Evolutionary conservation across 2,113 vertebrate species (phyloP).

Genomic region (Gymnogyps californianus): DNA sequence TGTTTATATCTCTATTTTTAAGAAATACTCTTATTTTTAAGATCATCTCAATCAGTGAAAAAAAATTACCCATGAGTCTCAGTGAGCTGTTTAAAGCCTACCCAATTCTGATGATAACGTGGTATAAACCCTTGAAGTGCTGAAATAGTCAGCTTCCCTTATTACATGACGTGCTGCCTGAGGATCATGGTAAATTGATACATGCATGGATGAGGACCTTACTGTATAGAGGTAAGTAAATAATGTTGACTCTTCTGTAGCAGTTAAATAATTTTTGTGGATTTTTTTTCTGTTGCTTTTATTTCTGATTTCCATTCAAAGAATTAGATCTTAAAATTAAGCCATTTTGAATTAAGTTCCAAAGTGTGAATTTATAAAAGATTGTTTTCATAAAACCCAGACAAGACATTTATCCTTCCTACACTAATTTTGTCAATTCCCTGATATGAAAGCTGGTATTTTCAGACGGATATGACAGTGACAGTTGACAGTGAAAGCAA

Average conservation of each 20-base stretch:
- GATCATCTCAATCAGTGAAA: neutral
- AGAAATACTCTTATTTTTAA: neutral
- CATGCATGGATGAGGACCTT: neutral
- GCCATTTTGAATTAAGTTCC: neutral
- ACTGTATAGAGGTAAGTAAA: neutral
- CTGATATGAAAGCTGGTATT: neutral
- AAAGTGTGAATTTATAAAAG: neutral
- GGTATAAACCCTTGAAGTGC: neutral
- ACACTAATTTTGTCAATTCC: neutral
- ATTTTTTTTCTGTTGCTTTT: neutral
- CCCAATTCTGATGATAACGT: neutral
- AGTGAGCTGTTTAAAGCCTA: neutral
- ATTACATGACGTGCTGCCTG: neutral
- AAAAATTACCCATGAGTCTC: neutral
- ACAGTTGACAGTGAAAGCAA: neutral
- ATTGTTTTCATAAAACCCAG: neutral
- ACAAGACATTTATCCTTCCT: neutral
- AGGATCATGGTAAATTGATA: neutral
- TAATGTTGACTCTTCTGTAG: neutral
- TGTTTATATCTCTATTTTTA: neutral
- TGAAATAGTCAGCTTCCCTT: neutral
- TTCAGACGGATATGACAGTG: neutral
- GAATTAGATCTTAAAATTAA: neutral
- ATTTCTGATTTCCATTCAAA: neutral
- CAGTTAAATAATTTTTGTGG: neutral